Conservation (phyloP, 2,888 invertebrate species). For the Xestia sexstrigata region DNA sequence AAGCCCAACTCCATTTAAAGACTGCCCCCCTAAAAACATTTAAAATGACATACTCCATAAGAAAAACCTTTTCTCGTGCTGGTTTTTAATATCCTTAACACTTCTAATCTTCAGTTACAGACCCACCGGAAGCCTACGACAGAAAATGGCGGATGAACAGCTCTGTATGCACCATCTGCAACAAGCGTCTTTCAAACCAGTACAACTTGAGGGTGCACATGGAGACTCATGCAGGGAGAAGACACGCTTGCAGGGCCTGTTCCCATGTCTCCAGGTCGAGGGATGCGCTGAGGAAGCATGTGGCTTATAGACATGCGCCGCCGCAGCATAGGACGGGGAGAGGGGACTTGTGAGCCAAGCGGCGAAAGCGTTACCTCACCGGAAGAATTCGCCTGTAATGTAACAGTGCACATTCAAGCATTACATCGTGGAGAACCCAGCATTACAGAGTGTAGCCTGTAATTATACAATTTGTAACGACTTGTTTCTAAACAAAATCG, state of each 20-base stretch:
- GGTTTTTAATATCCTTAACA: not conserved
- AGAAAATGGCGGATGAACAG: constrained; percentile 82
- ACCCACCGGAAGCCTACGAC: constrained; percentile 77
- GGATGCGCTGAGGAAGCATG: constrained; percentile 96
- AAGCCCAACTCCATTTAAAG: not conserved
- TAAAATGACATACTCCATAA: not conserved
- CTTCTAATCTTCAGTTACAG: constrained; percentile 67
- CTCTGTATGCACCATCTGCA: constrained; percentile 95
- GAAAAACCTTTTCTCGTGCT: not conserved
- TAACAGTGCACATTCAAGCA: not conserved
- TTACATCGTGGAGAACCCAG: not conserved
- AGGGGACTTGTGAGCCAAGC: constrained; percentile 61
- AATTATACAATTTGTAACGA: not conserved
- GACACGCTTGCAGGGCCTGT: constrained; percentile 96
- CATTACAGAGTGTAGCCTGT: not conserved
- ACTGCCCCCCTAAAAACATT: not conserved
- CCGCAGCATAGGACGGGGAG: constrained; percentile 58
- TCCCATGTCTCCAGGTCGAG: constrained; percentile 96
- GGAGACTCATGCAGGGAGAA: constrained; percentile 97
- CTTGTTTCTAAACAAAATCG: not conserved
- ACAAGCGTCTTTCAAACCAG: constrained; percentile 97
- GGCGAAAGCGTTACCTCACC: not conserved
- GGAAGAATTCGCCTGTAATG: not conserved
- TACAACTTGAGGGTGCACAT: constrained; percentile 97
- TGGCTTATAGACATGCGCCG: constrained; percentile 95